A percentile compares a stretch with the other conserved stretches of the same genome.
Conservation (phyloP, 37 sponge, comb jelly and placozoan species). For the Diacarnus erythraeanus region DNA sequence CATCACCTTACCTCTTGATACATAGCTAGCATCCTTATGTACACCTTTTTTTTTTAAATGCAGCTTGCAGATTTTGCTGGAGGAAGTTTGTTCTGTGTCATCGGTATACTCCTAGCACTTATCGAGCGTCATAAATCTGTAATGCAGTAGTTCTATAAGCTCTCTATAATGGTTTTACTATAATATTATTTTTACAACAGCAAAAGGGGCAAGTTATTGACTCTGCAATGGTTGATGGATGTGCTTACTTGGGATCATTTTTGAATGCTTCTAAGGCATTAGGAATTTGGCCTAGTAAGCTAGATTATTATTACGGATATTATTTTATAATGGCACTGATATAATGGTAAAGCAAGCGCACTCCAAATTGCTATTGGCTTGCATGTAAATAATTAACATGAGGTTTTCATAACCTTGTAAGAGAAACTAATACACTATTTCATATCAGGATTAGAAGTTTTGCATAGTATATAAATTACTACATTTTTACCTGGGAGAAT, state of each 20-base stretch:
- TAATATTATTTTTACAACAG: conserved; percentile 18
- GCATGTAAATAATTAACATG: no score
- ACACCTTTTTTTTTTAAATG: background rate
- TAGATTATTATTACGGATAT: no score
- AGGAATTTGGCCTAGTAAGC: conserved; percentile 69
- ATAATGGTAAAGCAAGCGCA: no score
- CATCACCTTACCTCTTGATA: no score
- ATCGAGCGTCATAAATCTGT: conserved; percentile 71
- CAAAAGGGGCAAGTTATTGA: conserved; percentile 93
- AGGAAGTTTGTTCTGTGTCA: conserved; percentile 89
- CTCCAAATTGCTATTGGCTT: no score
- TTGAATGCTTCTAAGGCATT: conserved; percentile 44
- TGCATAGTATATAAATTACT: no score
- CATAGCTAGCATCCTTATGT: no score
- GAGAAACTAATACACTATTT: no score
- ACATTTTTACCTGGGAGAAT: no score
- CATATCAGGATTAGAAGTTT: no score
- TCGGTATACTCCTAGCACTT: conserved; percentile 90
- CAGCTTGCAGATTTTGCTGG: conserved; percentile 97
- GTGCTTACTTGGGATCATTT: conserved; percentile 86
- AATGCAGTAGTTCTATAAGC: background rate
- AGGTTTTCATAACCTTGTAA: no score
- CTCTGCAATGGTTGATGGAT: conserved; percentile 90
- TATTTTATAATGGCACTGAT: no score
- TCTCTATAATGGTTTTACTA: background rate